phyloP scores from a whole-genome alignment of 2,888 invertebrate species.

The Acrobasis repandana region DNA sequence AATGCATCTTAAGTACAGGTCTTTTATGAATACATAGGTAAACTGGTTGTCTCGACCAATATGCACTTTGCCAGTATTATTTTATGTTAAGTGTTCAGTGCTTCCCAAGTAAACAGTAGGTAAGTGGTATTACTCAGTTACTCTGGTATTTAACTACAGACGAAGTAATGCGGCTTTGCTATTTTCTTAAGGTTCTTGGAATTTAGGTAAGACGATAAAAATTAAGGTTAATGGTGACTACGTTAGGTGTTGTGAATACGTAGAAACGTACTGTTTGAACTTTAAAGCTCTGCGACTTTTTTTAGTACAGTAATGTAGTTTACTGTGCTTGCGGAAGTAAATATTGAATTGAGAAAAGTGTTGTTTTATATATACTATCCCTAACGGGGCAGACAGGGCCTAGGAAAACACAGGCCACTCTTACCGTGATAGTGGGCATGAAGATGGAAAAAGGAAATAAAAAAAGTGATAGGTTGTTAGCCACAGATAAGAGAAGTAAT shows the following conservation, averaged over 20 bases:
- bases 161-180: conserved; percentile 7
- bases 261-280: neutral
- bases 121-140: conserved; percentile 20
- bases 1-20: too few species aligned
- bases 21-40: too few species aligned
- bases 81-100: neutral
- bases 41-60: too few species aligned
- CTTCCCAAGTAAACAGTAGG: conserved; percentile 21
- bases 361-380: too few species aligned
- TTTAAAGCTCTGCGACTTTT: conserved; percentile 9
- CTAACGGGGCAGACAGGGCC: too few species aligned
- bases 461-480: too few species aligned
- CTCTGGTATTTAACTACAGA: conserved; percentile 20
- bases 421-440: too few species aligned
- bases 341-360: too few species aligned
- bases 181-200: conserved; percentile 10
- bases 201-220: conserved; percentile 13
- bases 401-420: too few species aligned
- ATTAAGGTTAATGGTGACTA: conserved; percentile 17
- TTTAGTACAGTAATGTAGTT: neutral
- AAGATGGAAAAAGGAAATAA: too few species aligned
- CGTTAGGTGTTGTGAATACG: conserved; percentile 12
- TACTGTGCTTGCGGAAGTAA: too few species aligned
- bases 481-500: too few species aligned
- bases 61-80: neutral